phyloP scores from a whole-genome alignment of 2,797 vertebrate genomes.

The Euphonia xanthogaster region DNA sequence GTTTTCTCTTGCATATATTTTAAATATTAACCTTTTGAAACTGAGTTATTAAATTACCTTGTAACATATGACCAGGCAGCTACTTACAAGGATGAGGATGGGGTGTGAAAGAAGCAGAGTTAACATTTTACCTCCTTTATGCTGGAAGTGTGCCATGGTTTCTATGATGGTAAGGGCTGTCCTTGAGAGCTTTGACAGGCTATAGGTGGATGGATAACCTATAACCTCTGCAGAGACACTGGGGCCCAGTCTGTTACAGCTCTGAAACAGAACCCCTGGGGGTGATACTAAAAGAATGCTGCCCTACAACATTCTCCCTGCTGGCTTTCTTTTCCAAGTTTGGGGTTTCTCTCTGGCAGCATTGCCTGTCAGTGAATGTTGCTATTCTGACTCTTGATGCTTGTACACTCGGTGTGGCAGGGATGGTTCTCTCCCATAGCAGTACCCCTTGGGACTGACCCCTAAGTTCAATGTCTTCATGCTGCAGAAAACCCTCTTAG shows the following conservation, averaged over 20 bases:
- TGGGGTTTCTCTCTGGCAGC: neutral
- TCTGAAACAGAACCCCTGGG: neutral
- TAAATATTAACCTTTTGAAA: conserved; percentile 37
- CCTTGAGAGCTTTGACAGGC: neutral
- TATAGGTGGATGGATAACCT: neutral
- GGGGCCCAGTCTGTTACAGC: neutral
- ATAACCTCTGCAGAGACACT: neutral
- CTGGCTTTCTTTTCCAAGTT: neutral
- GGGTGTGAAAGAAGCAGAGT: neutral
- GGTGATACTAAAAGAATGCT: neutral
- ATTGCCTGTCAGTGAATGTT: neutral
- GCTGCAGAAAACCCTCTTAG: neutral
- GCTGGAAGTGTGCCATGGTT: neutral
- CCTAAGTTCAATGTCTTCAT: neutral
- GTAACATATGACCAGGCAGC: neutral
- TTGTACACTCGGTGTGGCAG: accelerated
- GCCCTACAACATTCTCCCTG: neutral
- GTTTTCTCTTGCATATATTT: conserved; percentile 40
- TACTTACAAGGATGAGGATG: neutral
- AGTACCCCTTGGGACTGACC: neutral
- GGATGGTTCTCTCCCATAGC: neutral
- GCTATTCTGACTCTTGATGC: neutral
- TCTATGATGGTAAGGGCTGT: neutral
- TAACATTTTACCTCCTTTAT: neutral
- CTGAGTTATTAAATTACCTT: neutral